Evolutionary conservation across 2,888 invertebrate genomes (phyloP), one percentile per base, ranked within the genome.

Genomic region (Parascotia fuliginaria): DNA sequence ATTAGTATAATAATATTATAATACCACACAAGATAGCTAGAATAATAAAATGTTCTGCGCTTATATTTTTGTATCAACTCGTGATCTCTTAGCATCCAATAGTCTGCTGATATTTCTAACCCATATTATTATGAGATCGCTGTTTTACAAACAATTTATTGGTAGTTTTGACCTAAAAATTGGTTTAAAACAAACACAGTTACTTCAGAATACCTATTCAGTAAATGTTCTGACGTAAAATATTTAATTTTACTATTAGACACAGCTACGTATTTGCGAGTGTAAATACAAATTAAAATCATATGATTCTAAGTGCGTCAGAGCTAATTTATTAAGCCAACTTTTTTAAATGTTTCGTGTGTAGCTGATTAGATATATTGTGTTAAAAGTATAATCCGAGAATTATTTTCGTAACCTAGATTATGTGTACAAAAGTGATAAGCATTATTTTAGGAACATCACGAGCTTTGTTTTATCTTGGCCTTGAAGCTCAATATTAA

Each of bases 321-420:
- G 39, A 22, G 47, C 49, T 68, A 67, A 65, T 62, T 61, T 43
- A 50, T 59, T 52, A 42, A 42, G 32, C 39, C 41, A 60, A 68
- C 57, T 47, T 5, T n/a, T 31, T 36, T 16, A 44, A 60, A 54
- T 46, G 1, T 24, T 16, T 66, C 73, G 71, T 75, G 75, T 53
- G 44, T 40, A 33, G 41, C 33, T 40, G 46, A 64, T 75, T 72
- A 73, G 70, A 70, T 53, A 54, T 38, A 49, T 57, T 58, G 41
- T 57, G 61, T 48, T 63, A 55, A 51, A 63, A 59, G 55, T 53
- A 60, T 48, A 40, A 40, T 36, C 3, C 1, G 3, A 3, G 5
- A 34, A 48, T 50, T 46, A 43, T 28, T 9, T 42, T 31, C 34
- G 41, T 11, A 13, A 12, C 38, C 31, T 31, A 15, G 15, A 24